A percentile compares a stretch with the other conserved stretches of the same genome.
Conservation (phyloP, 2,113 vertebrate genomes). For the Stictonetta naevosa region DNA sequence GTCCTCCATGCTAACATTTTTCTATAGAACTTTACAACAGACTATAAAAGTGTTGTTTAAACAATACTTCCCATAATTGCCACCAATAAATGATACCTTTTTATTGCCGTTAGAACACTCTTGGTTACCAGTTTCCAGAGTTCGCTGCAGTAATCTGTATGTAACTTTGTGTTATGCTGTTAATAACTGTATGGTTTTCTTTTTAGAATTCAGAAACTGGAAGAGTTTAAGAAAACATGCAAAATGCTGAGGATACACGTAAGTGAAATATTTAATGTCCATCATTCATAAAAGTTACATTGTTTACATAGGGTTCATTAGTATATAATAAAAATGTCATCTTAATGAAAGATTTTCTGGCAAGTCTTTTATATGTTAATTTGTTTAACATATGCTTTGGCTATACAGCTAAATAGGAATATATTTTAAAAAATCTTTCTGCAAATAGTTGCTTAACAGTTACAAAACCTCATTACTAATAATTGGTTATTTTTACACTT, state of each 20-base stretch:
- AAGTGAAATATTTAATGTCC: slow-evolving; percentile 84
- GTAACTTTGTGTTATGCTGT: slow-evolving; percentile 13
- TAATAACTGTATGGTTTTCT: neutral
- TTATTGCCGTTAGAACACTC: slow-evolving; percentile 50
- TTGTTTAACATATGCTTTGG: slow-evolving; percentile 81
- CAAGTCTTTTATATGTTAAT: slow-evolving; percentile 79
- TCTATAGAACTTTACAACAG: slow-evolving; percentile 56
- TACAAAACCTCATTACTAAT: slow-evolving; percentile 75
- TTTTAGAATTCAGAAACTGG: slow-evolving; percentile 62
- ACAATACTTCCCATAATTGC: slow-evolving; percentile 61
- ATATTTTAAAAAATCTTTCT: slow-evolving; percentile 72
- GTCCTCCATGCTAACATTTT: slow-evolving; percentile 36
- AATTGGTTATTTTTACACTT: slow-evolving; percentile 53
- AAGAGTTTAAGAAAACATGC: slow-evolving; percentile 79
- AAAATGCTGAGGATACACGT: slow-evolving; percentile 75
- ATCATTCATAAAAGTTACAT: slow-evolving; percentile 82
- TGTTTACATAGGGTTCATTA: slow-evolving; percentile 82
- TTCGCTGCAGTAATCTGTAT: slow-evolving; percentile 27
- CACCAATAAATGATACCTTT: slow-evolving; percentile 65
- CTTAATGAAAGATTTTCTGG: slow-evolving; percentile 79
- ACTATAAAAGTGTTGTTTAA: slow-evolving; percentile 64
- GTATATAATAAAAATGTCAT: slow-evolving; percentile 83
- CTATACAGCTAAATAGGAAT: slow-evolving; percentile 79
- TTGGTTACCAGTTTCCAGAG: slow-evolving; percentile 35
- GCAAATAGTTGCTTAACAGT: slow-evolving; percentile 74